Percentiles rank a stretch among this genome's conserved stretches.
These are phyloP conservation scores for Leucozona laternaria DNA, from an alignment of 2,888 invertebrate genomes.

Conservation along the genomic window DNA sequence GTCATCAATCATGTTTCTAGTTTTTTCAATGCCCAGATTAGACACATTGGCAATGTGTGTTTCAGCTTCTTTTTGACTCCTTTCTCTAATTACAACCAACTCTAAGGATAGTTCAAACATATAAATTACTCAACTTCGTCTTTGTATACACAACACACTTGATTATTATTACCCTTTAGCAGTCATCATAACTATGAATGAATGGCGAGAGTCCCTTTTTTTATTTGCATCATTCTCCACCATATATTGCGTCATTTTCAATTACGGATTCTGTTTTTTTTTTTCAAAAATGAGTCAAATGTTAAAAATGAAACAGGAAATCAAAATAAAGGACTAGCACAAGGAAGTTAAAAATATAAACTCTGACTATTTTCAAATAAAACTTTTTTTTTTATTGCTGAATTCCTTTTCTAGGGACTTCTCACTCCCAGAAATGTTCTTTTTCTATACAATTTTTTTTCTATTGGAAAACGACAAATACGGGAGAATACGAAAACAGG, in stretches of 20 bases:
- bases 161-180: conserved; percentile 15
- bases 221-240: not conserved
- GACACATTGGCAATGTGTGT: not conserved
- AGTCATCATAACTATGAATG: not conserved
- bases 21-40: not conserved
- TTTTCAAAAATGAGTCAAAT: not conserved
- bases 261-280: conserved; percentile 1
- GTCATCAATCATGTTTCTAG: not conserved
- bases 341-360: conserved; percentile 15
- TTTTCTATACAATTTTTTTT: conserved; percentile 39
- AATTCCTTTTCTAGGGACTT: not conserved
- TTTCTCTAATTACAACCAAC: not conserved
- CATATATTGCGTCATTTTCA: conserved; percentile 4
- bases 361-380: not conserved
- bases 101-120: not conserved
- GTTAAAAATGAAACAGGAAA: conserved; percentile 64
- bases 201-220: not conserved
- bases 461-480: conserved; percentile 28
- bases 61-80: not conserved
- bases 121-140: not conserved
- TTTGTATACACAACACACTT: conserved; percentile 1
- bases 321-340: conserved; percentile 52
- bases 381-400: too few relatives aligned
- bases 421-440: not conserved
- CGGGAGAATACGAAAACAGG: not conserved